These are phyloP conservation scores for Cololabis saira DNA, from an alignment of 2,113 vertebrate genomes.

Conservation along the genomic window DNA sequence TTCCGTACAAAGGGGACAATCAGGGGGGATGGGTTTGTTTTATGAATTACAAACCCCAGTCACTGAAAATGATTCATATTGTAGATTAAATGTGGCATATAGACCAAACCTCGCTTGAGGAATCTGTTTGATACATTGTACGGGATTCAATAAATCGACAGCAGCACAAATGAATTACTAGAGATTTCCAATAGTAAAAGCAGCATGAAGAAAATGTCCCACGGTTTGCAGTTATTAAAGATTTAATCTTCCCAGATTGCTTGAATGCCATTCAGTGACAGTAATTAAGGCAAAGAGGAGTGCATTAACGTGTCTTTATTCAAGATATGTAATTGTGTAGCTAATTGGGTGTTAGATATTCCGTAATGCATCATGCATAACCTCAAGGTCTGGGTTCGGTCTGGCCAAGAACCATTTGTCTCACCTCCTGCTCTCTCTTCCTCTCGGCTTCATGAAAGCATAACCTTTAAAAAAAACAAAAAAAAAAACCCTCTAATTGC, in stretches of 20 bases:
- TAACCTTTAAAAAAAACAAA: constrained; percentile 42
- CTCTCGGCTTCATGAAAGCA: constrained; percentile 13
- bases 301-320: constrained; percentile 31
- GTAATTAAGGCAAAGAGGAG: constrained; percentile 26
- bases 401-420: constrained; percentile 21
- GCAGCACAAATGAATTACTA: constrained; percentile 27
- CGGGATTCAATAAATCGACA: no score
- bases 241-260: constrained; percentile 31
- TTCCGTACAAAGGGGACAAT: neutral
- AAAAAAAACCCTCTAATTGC: constrained; percentile 21
- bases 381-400: constrained; percentile 21
- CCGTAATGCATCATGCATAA: constrained; percentile 12
- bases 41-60: constrained; percentile 14
- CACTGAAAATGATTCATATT: constrained; percentile 29
- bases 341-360: constrained; percentile 23
- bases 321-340: constrained; percentile 17
- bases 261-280: constrained; percentile 39
- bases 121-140: no score
- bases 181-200: neutral
- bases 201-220: constrained; percentile 22
- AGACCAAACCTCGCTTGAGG: no score
- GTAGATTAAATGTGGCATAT: no score
- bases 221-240: constrained; percentile 23
- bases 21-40: constrained; percentile 3
- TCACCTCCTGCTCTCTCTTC: constrained; percentile 1